These are phyloP conservation scores for Mnemiopsis leidyi DNA, from an alignment of 37 sponge, comb jelly and placozoan genomes.

Conservation along the genomic window DNA sequence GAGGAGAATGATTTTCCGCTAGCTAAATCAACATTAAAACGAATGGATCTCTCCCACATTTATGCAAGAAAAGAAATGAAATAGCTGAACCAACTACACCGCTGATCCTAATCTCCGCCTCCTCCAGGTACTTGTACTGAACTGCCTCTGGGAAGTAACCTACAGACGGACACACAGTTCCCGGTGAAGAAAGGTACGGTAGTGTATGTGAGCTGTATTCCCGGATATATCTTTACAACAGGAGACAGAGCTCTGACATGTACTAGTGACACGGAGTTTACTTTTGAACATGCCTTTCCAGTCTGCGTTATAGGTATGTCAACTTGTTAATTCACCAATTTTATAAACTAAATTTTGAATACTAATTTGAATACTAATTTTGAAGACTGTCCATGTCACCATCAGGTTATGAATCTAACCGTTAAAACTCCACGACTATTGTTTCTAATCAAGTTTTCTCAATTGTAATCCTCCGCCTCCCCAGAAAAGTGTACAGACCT, in stretches of 20 bases:
- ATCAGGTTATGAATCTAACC: too few relatives aligned
- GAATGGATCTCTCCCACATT: too few relatives aligned
- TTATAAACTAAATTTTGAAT: background rate
- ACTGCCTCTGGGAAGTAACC: background rate
- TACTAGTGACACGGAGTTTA: background rate
- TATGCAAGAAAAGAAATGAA: too few relatives aligned
- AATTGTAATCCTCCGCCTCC: background rate
- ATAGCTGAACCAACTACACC: too few relatives aligned
- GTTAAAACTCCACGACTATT: too few relatives aligned
- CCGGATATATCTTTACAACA: background rate
- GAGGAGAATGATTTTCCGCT: too few relatives aligned
- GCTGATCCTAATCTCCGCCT: too few relatives aligned
- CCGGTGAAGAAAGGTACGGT: background rate
- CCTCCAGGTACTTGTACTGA: background rate
- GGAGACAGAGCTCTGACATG: background rate
- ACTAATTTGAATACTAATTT: background rate
- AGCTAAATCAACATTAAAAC: too few relatives aligned
- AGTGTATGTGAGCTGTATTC: background rate
- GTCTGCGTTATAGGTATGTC: conserved; percentile 1
- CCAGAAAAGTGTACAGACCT: background rate
- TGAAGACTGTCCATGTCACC: too few relatives aligned
- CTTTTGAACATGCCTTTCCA: background rate
- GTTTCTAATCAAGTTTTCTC: background rate
- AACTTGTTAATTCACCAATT: background rate
- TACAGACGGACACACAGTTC: background rate